Conservation (phyloP, 2,113 vertebrate species). For the Stigmatopora nigra region DNA sequence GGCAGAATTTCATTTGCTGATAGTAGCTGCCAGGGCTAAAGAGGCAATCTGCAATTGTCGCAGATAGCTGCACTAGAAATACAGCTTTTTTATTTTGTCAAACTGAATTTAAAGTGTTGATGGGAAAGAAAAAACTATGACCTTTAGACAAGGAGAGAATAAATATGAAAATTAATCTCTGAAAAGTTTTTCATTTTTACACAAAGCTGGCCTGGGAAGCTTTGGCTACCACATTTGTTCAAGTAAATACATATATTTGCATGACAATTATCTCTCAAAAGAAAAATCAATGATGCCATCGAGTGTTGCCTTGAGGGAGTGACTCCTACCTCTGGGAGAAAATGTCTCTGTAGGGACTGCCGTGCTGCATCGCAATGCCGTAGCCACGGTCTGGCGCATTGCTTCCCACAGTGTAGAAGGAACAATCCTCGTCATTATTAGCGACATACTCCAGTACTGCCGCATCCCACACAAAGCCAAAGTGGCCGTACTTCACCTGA, state of each 20-base stretch:
- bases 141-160: conserved; percentile 18
- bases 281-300: conserved; percentile 11
- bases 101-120: conserved; percentile 28
- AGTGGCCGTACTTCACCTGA: conserved; percentile 91
- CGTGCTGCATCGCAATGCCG: conserved; percentile 93
- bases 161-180: conserved; percentile 1
- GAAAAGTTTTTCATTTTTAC: conserved; percentile 2
- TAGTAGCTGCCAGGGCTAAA: conserved; percentile 17
- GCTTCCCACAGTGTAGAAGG: conserved; percentile 87
- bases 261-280: conserved; percentile 6
- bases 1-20: conserved; percentile 28
- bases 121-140: conserved; percentile 16
- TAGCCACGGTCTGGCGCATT: conserved; percentile 88
- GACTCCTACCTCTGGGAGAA: conserved; percentile 91
- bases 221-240: neutral
- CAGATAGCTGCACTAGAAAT: conserved; percentile 9
- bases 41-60: conserved; percentile 13
- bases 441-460: conserved; percentile 93
- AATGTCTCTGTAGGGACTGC: conserved; percentile 92
- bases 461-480: conserved; percentile 95
- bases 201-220: neutral
- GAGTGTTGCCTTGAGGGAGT: conserved; percentile 22
- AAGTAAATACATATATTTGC: conserved; percentile 2
- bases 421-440: conserved; percentile 93
- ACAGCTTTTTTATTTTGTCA: conserved; percentile 20